Evolutionary conservation across 1,140 invertebrate genomes (phyloP), one percentile per base, ranked within the genome.

Genomic region (Drosophila sechellia): DNA sequence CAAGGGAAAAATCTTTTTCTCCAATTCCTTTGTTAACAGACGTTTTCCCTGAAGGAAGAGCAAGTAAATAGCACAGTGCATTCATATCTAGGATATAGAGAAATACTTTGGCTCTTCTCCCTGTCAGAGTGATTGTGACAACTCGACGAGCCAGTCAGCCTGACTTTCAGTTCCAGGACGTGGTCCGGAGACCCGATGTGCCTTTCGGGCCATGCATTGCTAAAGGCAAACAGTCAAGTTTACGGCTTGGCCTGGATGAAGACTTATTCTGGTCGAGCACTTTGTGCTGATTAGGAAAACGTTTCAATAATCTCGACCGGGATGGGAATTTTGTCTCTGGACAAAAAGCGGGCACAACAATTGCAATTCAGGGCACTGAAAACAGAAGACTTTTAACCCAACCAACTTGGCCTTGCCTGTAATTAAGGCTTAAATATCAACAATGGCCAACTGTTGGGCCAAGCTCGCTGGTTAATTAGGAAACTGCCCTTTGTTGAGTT

Each of bases 251-350:
- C 59, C 34, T 17, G 43, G 56, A 43, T 61, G n/a, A 10, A 2
- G 34, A 17, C 54, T 46, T 54, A 17, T 40, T 12, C 13, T 2
- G 15, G 31, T 35, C 60, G 39, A 86, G 83, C 84, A 87, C 84
- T 87, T 74, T 87, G 72, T 79, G 60, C 80, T 87, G 84, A 87
- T 87, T 87, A 87, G 83, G 87, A 87, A 87, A 89, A 56, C 54
- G 65, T 87, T 83, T 83, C 84, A 86, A 86, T 83, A 86, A 87
- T 86, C 77, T 42, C n/a, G 22, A 25, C 31, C 45, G 34, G 35
- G 54, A 37, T 39, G 60, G 40, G 66, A 55, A 58, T 46, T 59
- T 46, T 59, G 52, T 80, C 60, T 64, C 15, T 15, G 46, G 66
- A 74, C 57, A 79, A 74, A 68, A 55, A 57, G 57, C 42, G 49